These are phyloP conservation scores for Oncorhynchus kisutch DNA, from an alignment of 2,113 vertebrate genomes.

Conservation along the genomic window DNA sequence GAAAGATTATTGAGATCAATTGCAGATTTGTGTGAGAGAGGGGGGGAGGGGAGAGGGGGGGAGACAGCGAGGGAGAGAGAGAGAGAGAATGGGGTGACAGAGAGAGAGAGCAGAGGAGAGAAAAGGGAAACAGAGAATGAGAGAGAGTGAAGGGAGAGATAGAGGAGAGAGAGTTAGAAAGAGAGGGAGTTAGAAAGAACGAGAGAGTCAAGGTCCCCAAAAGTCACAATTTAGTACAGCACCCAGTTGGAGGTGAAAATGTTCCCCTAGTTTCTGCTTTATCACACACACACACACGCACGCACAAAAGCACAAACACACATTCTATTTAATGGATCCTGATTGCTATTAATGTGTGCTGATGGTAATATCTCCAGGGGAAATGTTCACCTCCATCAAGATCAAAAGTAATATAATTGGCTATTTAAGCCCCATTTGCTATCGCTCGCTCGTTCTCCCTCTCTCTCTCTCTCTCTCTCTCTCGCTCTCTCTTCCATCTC, in stretches of 20 bases:
- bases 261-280: neutral
- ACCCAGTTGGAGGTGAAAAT: conserved; percentile 4
- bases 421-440: neutral
- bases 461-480: neutral
- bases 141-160: conserved; percentile 41
- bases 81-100: conserved; percentile 5
- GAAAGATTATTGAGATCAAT: conserved; percentile 66
- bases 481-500: too few species aligned
- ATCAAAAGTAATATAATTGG: conserved; percentile 21
- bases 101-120: conserved; percentile 40
- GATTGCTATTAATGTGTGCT: conserved; percentile 18
- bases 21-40: conserved; percentile 62
- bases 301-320: neutral
- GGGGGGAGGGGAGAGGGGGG: conserved; percentile 18
- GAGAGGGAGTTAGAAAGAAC: conserved; percentile 26
- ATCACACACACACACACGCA: neutral
- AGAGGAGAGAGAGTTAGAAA: conserved; percentile 40
- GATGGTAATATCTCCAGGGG: conserved; percentile 6
- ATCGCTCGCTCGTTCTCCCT: neutral
- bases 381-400: conserved; percentile 19
- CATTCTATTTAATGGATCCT: conserved; percentile 11
- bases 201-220: conserved; percentile 33
- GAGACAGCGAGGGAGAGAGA: conserved; percentile 19
- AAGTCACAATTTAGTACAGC: conserved; percentile 52
- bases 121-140: conserved; percentile 8